Conservation (phyloP, 2,113 vertebrate genomes). For the Ictalurus punctatus region DNA sequence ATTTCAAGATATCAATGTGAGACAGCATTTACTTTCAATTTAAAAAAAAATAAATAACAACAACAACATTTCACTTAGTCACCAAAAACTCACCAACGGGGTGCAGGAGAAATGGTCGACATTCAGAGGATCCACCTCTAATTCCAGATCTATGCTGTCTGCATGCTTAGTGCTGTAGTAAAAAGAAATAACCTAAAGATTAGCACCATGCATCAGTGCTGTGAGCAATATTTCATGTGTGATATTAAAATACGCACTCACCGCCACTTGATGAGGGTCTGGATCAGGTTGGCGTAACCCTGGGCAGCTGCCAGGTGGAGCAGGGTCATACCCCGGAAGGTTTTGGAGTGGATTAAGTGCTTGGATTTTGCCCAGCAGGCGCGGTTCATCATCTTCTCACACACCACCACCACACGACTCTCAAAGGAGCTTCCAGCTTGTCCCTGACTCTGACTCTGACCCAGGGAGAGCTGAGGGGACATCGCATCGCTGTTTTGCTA, state of each 20-base stretch:
- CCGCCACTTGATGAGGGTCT: conserved; percentile 98
- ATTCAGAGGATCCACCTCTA: conserved; percentile 96
- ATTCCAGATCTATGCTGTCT: conserved; percentile 94
- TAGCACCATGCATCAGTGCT: not conserved
- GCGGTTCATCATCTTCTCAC: conserved; percentile 98
- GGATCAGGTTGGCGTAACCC: conserved; percentile 96
- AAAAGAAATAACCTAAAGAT: conserved; percentile 17
- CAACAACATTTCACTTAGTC: not conserved
- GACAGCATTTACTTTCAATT: not conserved
- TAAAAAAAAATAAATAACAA: not conserved
- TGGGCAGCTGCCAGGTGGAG: conserved; percentile 95
- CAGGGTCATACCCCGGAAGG: conserved; percentile 96
- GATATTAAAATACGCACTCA: conserved; percentile 65
- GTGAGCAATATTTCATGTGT: too few species aligned
- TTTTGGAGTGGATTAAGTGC: conserved; percentile 94
- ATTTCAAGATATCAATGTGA: not conserved
- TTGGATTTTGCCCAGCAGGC: conserved; percentile 97
- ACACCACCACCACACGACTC: conserved; percentile 94
- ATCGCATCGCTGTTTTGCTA: not conserved
- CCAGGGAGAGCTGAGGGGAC: conserved; percentile 74
- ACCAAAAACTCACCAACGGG: conserved; percentile 81
- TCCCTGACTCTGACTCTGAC: conserved; percentile 71
- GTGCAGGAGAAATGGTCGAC: conserved; percentile 99
- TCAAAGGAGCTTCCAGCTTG: conserved; percentile 89
- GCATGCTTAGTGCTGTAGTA: conserved; percentile 88